Conservation (phyloP, 2,888 invertebrate species). For the Chirona hameri region DNA sequence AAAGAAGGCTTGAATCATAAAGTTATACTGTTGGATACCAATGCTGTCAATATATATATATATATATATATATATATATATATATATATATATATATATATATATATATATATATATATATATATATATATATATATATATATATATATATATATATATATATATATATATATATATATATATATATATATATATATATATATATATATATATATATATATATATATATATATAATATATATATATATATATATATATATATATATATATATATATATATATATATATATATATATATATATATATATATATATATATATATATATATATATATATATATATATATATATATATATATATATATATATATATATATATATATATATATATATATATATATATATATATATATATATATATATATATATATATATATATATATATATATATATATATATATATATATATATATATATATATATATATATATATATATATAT, state of each 20-base stretch:
- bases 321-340: slow-evolving; percentile 8
- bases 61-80: slow-evolving; percentile 8
- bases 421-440: not conserved
- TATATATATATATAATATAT: not conserved
- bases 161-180: not conserved
- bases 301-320: slow-evolving; percentile 1
- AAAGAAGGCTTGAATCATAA: no score
- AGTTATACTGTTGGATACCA: not conserved
- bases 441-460: not conserved
- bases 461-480: not conserved
- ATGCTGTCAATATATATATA: no score
- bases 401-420: not conserved
- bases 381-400: not conserved
- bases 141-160: no score
- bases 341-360: no score
- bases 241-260: not conserved
- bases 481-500: no score
- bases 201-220: not conserved
- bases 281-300: no score
- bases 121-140: not conserved
- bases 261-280: no score
- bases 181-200: not conserved
- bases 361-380: not conserved
- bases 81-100: slow-evolving; percentile 4
- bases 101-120: not conserved